Evolutionary conservation across 1,140 invertebrate genomes (phyloP).

Genomic region (Cotesia chilonis): DNA sequence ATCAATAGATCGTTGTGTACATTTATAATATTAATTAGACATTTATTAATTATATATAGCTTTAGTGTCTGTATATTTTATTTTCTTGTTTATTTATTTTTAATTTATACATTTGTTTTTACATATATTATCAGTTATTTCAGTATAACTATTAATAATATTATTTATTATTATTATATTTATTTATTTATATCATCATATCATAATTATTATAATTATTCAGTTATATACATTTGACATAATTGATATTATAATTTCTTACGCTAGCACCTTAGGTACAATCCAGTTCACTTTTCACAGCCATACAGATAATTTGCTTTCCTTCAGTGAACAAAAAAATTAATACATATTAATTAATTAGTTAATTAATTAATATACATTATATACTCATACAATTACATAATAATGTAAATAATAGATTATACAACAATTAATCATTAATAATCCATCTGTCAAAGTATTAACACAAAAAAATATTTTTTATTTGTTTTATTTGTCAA

Average conservation of each 20-base stretch:
- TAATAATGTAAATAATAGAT: slow-evolving; percentile 24
- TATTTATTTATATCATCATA: slow-evolving; percentile 58
- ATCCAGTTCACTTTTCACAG: slow-evolving; percentile 68
- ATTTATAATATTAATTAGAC: not conserved
- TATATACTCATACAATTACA: slow-evolving; percentile 43
- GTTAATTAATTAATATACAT: slow-evolving; percentile 5
- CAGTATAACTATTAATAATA: not conserved
- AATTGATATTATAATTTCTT: slow-evolving; percentile 55
- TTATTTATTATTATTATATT: slow-evolving; percentile 32
- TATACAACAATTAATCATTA: not conserved
- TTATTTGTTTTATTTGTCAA: slow-evolving; percentile 16
- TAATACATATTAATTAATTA: no score
- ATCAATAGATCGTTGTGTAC: slow-evolving; percentile 18
- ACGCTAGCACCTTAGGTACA: slow-evolving; percentile 64
- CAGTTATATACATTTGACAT: slow-evolving; percentile 63
- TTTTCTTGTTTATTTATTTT: not conserved
- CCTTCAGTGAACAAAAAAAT: slow-evolving; percentile 62
- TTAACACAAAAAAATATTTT: not conserved
- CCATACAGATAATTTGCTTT: slow-evolving; percentile 66
- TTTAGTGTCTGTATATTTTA: not conserved
- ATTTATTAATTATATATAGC: not conserved
- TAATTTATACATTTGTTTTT: slow-evolving; percentile 48
- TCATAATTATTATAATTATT: slow-evolving; percentile 59
- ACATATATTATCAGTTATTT: slow-evolving; percentile 30
- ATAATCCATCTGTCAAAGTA: not conserved